phyloP scores from a whole-genome alignment of 2,888 invertebrate genomes.

The Ectemnius continuus region DNA sequence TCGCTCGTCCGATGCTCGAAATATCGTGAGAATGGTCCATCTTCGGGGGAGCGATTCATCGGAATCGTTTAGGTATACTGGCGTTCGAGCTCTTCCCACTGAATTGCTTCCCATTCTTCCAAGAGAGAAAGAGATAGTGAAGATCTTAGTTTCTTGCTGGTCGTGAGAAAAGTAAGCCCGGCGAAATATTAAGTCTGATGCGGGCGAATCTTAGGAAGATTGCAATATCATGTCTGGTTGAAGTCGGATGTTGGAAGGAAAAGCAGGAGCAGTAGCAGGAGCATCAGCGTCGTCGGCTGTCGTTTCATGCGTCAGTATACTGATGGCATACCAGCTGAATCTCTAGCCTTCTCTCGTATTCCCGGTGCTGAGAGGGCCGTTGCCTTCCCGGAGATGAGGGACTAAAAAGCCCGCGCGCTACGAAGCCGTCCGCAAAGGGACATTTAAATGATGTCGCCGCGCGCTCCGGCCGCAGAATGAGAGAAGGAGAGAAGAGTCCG shows the following conservation, averaged over 20 bases:
- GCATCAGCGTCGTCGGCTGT: constrained; percentile 40
- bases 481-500: constrained; percentile 39
- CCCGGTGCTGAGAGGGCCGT: constrained; percentile 55
- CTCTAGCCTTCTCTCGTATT: constrained; percentile 60
- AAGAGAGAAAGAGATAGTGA: too few relatives aligned
- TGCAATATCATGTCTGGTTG: too few relatives aligned
- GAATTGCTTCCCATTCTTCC: too few relatives aligned
- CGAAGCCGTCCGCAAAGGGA: constrained; percentile 66
- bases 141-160: too few relatives aligned
- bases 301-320: constrained; percentile 44
- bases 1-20: background rate
- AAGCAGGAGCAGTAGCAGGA: background rate
- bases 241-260: background rate
- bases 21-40: too few relatives aligned
- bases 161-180: too few relatives aligned
- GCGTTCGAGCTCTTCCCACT: too few relatives aligned
- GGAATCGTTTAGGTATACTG: too few relatives aligned
- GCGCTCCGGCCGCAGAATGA: constrained; percentile 54
- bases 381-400: constrained; percentile 71
- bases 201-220: too few relatives aligned
- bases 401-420: constrained; percentile 72
- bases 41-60: too few relatives aligned
- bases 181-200: too few relatives aligned
- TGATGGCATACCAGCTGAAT: constrained; percentile 65
- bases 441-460: constrained; percentile 76